phyloP scores from a whole-genome alignment of 2,888 invertebrate genomes.

The Bugulina stolonifera region DNA sequence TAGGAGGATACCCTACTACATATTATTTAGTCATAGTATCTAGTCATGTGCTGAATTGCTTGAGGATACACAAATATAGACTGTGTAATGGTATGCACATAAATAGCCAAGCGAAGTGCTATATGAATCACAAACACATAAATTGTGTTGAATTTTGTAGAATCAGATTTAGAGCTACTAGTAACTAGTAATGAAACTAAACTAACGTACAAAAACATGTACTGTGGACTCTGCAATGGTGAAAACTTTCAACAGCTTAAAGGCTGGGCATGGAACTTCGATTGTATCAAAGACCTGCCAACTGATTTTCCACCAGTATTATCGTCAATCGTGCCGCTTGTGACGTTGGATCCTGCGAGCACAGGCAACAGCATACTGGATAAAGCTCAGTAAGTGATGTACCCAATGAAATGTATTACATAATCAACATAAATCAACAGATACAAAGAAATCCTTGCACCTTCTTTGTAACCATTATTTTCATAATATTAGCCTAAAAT shows the following conservation, averaged over 20 bases:
- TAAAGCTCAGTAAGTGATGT: neutral
- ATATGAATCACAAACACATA: too few species aligned
- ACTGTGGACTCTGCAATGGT: conserved; percentile 20
- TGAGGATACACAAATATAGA: too few species aligned
- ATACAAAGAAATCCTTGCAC: too few species aligned
- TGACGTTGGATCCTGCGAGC: neutral
- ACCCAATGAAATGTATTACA: too few species aligned
- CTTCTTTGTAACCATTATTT: too few species aligned
- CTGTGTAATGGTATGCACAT: too few species aligned
- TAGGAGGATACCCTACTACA: too few species aligned
- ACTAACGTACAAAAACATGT: conserved; percentile 19
- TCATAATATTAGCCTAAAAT: too few species aligned
- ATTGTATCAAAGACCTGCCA: neutral
- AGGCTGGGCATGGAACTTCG: neutral
- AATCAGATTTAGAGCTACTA: neutral
- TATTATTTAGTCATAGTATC: too few species aligned
- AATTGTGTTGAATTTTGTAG: neutral
- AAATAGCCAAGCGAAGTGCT: too few species aligned
- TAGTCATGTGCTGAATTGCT: too few species aligned
- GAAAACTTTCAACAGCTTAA: conserved; percentile 2
- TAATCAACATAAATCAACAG: too few species aligned
- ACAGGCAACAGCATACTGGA: neutral
- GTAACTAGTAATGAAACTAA: neutral
- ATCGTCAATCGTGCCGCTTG: neutral
- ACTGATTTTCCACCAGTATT: neutral